Base-by-base conservation (phyloP, 2,113 vertebrate species). In the Numida meleagris region DNA sequence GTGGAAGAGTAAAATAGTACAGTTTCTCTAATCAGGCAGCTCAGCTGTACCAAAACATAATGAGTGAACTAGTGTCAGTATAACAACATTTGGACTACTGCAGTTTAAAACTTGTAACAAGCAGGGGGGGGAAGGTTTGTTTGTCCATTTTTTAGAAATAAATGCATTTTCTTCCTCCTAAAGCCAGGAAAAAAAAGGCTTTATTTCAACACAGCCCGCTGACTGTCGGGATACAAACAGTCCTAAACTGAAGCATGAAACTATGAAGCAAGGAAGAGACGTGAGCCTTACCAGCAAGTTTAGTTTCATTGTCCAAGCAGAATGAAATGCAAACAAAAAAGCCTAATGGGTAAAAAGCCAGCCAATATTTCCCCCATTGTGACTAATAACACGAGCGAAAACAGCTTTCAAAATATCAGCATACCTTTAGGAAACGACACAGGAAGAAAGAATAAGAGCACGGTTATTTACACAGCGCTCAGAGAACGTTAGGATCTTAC, bases 291-390 rank as follows among this genome's bases (percentile, higher is more conserved):
- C 33, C 86, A 92, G 40, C 14, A 75, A 87, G 25, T 42, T 81
- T 46, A 72, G 33, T 86, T 89, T 93, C 63, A 92, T 21, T 67
- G 46, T 88, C 82, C 89, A 83, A 78, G 75, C 25, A 75, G 79
- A 89, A 94, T 51, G 55, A 93, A 95, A 94, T 2, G 1, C 75
- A 93, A 95, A 46, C 45, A 85, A 89, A 89, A 74, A 51, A 33
- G 14, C 2, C 1, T 18, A 65, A 27, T n/a, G 82, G 15, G 42
- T 89, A 82, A 89, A 85, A 24, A 86, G 45, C 27, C 34, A 78
- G 53, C 15, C 73, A 84, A 18, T 9, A 33, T 13, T 74, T 86
- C 19, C 33, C 34, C 40, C 31, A 18, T 38, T 50, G 31, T 11
- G 51, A 36, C 25, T 53, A 77, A 34, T 7, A 57, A 72, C 24